Conservation (phyloP, 1,140 invertebrate genomes). For the Triops cancriformis region DNA sequence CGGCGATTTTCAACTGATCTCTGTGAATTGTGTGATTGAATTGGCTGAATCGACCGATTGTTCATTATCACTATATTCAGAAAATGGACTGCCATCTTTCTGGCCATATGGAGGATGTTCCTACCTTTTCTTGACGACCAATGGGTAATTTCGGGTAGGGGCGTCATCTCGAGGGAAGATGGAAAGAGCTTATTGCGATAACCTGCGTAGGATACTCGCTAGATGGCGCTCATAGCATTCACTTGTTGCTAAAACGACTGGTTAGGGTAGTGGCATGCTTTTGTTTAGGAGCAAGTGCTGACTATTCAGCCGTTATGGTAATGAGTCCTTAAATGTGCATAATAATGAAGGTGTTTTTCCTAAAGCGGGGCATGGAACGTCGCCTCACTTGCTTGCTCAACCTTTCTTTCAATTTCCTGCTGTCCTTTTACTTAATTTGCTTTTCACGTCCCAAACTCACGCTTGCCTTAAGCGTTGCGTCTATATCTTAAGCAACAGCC, state of each 20-base stretch:
- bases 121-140: no score
- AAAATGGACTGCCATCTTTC: no score
- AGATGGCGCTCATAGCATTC: not conserved
- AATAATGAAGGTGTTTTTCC: not conserved
- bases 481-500: not conserved
- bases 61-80: no score
- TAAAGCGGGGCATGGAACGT: not conserved
- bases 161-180: no score
- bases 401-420: not conserved
- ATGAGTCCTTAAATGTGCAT: slow-evolving; percentile 10
- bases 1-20: no score
- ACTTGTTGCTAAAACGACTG: not conserved
- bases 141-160: no score
- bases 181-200: no score
- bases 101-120: no score
- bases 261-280: not conserved
- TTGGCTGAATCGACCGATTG: no score
- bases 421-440: not conserved
- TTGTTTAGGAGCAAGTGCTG: not conserved
- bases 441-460: slow-evolving; percentile 5
- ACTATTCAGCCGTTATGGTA: not conserved
- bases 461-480: not conserved
- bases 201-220: no score
- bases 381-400: not conserved
- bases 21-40: no score